These are phyloP conservation scores for Tor tambroides DNA, from an alignment of 2,113 vertebrate genomes.

Conservation along the genomic window DNA sequence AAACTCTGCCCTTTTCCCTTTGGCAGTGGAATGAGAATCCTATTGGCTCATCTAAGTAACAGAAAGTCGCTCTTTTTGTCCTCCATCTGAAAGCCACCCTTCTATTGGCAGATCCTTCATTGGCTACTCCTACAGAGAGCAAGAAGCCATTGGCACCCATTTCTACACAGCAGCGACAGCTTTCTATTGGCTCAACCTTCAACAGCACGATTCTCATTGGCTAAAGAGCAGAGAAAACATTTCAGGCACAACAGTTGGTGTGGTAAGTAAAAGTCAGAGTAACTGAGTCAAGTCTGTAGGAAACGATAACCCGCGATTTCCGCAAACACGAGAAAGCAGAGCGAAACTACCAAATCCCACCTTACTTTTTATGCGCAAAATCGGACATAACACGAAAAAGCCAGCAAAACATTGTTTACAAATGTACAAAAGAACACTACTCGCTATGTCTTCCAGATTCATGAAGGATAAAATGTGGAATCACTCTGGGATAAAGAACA, in stretches of 20 bases:
- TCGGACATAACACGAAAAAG: background rate
- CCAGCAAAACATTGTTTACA: conserved; percentile 33
- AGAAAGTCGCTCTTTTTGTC: conserved; percentile 32
- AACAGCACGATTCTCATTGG: conserved; percentile 54
- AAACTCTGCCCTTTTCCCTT: conserved; percentile 33
- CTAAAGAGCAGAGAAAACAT: conserved; percentile 46
- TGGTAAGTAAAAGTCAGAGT: conserved; percentile 7
- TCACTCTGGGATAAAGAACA: background rate
- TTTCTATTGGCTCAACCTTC: conserved; percentile 42
- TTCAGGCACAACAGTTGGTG: conserved; percentile 52
- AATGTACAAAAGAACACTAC: conserved; percentile 39
- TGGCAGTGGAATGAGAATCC: conserved; percentile 45
- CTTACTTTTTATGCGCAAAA: background rate
- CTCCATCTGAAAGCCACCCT: conserved; percentile 14
- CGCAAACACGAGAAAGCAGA: conserved; percentile 2
- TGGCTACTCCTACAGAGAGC: conserved; percentile 37
- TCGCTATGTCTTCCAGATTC: background rate
- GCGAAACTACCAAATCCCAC: background rate
- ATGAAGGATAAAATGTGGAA: background rate
- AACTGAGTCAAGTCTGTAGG: conserved; percentile 25
- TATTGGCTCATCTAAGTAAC: conserved; percentile 15
- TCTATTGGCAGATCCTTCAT: conserved; percentile 46
- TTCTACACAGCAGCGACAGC: conserved; percentile 42
- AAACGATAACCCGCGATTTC: background rate
- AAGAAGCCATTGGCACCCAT: conserved; percentile 44